Percentiles rank a stretch among this genome's conserved stretches.
Evolutionary conservation across 2,797 vertebrate species (phyloP).

Genomic region (Octomys mimax): DNA sequence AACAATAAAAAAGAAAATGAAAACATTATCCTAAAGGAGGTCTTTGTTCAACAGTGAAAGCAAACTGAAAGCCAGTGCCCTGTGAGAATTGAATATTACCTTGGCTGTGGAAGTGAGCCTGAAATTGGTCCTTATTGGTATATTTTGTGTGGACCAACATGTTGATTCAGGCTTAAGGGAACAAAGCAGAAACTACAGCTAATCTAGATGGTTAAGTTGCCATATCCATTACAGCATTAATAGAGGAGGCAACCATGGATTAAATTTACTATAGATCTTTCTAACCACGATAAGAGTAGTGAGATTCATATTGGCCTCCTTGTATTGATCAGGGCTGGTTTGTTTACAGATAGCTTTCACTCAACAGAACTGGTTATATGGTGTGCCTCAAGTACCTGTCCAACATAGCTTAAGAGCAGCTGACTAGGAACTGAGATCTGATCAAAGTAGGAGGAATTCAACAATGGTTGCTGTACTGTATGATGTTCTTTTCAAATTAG

Average conservation of each 20-base stretch:
- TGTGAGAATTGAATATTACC: not conserved
- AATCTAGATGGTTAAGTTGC: not conserved
- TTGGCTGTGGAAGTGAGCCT: not conserved
- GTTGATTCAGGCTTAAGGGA: not conserved
- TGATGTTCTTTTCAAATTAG: no score
- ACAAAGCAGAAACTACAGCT: not conserved
- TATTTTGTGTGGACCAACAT: not conserved
- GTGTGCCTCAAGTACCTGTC: not conserved
- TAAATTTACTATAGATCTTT: not conserved
- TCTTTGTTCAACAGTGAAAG: not conserved
- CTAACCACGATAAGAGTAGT: not conserved
- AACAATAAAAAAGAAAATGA: not conserved
- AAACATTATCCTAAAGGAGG: not conserved
- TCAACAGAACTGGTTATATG: not conserved
- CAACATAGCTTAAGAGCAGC: no score
- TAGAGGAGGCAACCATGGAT: not conserved
- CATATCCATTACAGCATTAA: not conserved
- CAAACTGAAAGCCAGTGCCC: not conserved
- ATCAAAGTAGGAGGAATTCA: no score
- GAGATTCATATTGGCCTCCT: constrained; percentile 4
- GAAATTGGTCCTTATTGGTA: not conserved
- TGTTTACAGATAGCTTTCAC: not conserved
- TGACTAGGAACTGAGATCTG: not conserved
- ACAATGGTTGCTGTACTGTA: no score
- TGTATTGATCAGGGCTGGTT: not conserved